Evolutionary conservation across 35 echinoderm and acorn worm species (phyloP), one percentile per base, ranked within the genome.

Genomic region (Strongylocentrotus purpuratus): DNA sequence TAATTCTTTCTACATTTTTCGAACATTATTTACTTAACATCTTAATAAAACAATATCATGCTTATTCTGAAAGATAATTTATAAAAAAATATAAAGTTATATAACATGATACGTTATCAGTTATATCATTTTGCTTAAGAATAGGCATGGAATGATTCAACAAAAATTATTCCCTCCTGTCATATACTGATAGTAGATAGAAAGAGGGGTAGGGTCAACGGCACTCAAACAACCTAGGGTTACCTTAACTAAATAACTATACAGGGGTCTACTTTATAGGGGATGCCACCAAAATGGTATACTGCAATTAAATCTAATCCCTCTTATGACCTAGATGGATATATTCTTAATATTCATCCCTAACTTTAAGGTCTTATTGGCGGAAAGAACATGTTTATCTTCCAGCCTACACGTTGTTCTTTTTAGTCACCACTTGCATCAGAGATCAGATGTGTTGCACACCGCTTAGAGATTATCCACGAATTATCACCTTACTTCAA

Each of bases 401-500:
- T 78, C 28, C 28, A 22, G 65, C 28, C 65, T 78, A 7, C 65
- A 78, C 65, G 65, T 78, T 78, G 65, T 78, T 78, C 65, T 22
- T 28, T 59, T 78, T 78, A n/a, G 65, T 78, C 65, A 78, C 20
- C 65, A 78, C 20, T 28, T 28, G 28, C 65, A 28, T 78, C 65
- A 78, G 65, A 78, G 65, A 78, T 78, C 65, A 78, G 33, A 89
- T 46, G 87, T 33, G 87, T 9, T 41, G n/a, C 87, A 89, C 87
- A 46, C 32, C 32, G 33, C 87, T 41, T 41, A 17, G 4, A 89
- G 87, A 46, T 41, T 89, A 89, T 89, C 87, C 14, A 9, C 14
- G 31, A 41, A 89, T 89, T 89, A 89, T 33, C 87, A 89, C 32
- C 13, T 41, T 33, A 89, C 87, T 89, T 89, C 33, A 89, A 25